These are phyloP conservation scores for Phortica variegata DNA, from an alignment of 1,140 invertebrate genomes.

Conservation along the genomic window DNA sequence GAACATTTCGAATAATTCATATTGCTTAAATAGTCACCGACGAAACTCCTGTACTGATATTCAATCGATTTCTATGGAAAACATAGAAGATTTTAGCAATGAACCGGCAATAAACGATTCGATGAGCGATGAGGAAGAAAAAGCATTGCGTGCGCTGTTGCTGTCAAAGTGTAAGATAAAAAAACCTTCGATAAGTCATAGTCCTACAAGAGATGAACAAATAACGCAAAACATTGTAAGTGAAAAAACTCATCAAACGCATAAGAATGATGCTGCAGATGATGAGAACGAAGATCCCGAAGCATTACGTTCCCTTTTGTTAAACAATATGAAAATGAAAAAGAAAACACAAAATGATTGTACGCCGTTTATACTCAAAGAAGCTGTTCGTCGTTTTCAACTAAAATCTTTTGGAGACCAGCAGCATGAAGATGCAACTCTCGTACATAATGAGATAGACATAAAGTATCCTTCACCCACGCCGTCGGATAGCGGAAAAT, in stretches of 20 bases:
- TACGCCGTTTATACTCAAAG: constrained; percentile 38
- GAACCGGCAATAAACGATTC: constrained; percentile 10
- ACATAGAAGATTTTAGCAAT: constrained; percentile 18
- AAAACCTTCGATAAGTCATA: no score
- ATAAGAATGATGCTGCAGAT: neutral
- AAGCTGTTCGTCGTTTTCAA: constrained; percentile 39
- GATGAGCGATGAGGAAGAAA: constrained; percentile 42
- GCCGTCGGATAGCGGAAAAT: no score
- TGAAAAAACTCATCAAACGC: constrained; percentile 1
- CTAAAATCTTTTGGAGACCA: neutral
- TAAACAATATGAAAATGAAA: constrained; percentile 30
- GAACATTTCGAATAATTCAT: constrained; percentile 22
- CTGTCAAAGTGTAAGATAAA: constrained; percentile 33
- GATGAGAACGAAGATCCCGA: constrained; percentile 39
- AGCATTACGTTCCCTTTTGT: constrained; percentile 24
- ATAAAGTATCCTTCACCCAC: no score
- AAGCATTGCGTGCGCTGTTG: constrained; percentile 39
- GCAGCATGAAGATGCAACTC: neutral
- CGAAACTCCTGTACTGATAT: constrained; percentile 27
- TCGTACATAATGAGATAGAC: no score
- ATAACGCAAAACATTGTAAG: neutral
- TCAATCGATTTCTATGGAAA: constrained; percentile 42
- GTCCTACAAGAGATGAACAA: neutral
- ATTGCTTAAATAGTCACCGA: no score
- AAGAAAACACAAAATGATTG: constrained; percentile 6